These are phyloP conservation scores for Imbricaverruca yamaguchii DNA, from an alignment of 2,888 invertebrate species.

Conservation along the genomic window DNA sequence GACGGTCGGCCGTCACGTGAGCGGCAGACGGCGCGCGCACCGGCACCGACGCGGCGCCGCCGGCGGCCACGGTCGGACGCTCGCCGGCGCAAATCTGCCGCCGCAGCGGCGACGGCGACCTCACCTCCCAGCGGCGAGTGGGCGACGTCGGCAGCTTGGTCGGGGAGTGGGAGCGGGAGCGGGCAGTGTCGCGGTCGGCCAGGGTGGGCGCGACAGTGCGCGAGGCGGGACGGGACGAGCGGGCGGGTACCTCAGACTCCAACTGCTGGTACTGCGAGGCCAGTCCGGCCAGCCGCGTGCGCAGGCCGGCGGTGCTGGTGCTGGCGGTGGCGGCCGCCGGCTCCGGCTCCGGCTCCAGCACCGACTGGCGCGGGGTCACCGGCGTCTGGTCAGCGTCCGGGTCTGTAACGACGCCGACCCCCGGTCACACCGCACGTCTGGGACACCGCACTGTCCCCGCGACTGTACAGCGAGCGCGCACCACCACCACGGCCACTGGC, in stretches of 20 bases:
- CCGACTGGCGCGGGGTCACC: background rate
- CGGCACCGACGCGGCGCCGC: background rate
- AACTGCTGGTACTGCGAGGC: constrained; percentile 10
- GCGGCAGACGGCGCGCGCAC: background rate
- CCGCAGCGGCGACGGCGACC: constrained; percentile 8
- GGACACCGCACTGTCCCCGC: no score
- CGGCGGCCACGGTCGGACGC: background rate
- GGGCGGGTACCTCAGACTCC: background rate
- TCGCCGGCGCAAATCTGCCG: background rate
- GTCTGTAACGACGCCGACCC: background rate
- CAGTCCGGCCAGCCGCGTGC: background rate
- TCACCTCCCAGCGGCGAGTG: background rate
- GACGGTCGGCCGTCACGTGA: background rate
- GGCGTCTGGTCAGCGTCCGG: background rate
- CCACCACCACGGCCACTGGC: no score
- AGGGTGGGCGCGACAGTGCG: background rate
- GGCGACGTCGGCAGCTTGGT: background rate
- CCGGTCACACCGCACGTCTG: background rate
- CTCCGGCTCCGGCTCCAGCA: background rate
- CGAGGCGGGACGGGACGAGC: background rate
- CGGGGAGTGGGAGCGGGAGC: background rate
- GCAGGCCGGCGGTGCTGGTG: background rate
- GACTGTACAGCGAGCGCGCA: no score
- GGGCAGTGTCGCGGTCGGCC: background rate
- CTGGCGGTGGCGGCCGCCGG: background rate